Evolutionary conservation across 2,888 invertebrate genomes (phyloP), one percentile per base, ranked within the genome.

Genomic region (Pecten maximus): DNA sequence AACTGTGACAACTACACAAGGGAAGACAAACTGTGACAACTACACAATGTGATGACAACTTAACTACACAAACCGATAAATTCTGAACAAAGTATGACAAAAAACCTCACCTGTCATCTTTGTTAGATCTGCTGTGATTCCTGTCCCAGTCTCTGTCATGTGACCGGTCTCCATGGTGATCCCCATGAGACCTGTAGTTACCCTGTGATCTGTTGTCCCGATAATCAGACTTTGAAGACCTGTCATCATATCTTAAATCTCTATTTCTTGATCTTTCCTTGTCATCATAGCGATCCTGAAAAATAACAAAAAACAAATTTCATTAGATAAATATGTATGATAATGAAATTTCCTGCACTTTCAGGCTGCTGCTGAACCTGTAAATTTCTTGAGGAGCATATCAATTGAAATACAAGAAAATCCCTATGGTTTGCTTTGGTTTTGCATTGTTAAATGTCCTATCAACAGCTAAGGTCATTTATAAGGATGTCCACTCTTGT

Each of bases 61-160:
- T n/a, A n/a, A n/a, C n/a, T n/a, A n/a, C 23, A 40, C 40, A 40
- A 40, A 89, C n/a, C 40, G 28, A 16, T 40, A 28, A 40, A 74
- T 50, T 8, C 19, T 2, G 2, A 74, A 35, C 19, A 48, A 28
- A 23, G 87, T 50, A 44, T 44, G 40, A 91, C 39, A 48, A 35
- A 44, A 35, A 15, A 60, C 10, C 40, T 40, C 40, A 40, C 40
- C 89, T 74, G 23, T 89, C 40, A 23, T 40, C 39, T 40, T 48
- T 48, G 48, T 40, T n/a, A 35, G 40, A 87, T 40, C 40, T 87
- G 35, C 90, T 39, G n/a, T 89, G 88, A 44, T 87, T 39, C 60
- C n/a, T 88, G 50, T 87, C 88, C 89, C 89, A 87, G 44, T 87
- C 87, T 87, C 87, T 87, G 28, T 87, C 87, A 87, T 87, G 87